Evolutionary conservation across 1,140 invertebrate genomes (phyloP), one percentile per base, ranked within the genome.

Genomic region (Homalodisca vitripennis): DNA sequence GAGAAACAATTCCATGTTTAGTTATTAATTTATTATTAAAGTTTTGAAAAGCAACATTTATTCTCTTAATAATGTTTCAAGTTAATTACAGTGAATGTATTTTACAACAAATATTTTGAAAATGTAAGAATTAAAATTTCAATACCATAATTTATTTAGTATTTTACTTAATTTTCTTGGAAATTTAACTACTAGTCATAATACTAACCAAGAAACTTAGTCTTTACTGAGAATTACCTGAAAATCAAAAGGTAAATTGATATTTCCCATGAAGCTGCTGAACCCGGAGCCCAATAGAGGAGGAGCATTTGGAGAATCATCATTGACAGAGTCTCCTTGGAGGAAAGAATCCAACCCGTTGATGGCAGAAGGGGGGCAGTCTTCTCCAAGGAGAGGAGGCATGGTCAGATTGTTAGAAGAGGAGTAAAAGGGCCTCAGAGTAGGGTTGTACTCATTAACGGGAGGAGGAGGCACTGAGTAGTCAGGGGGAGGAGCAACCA

Each of bases 191-290:
- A n/a, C n/a, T n/a, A n/a, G n/a, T n/a, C n/a, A n/a, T n/a, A n/a
- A n/a, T n/a, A n/a, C n/a, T n/a, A n/a, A n/a, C n/a, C n/a, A n/a
- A n/a, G n/a, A n/a, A n/a, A n/a, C n/a, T n/a, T n/a, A n/a, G n/a
- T n/a, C n/a, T n/a, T n/a, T n/a, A n/a, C n/a, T n/a, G n/a, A n/a
- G n/a, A n/a, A n/a, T n/a, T 74, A 81, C 80, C 69, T 77, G 74
- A 41, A 82, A 72, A 73, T 79, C 78, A 73, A 82, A 82, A 0
- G 75, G 74, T 48, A 81, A 72, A 71, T 75, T 77, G 48, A 75
- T 71, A 51, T 66, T 71, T 20, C 80, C 80, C 31, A 82, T 77
- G 71, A 82, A 82, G 74, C 79, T 69, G 75, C 79, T 64, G 22
- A 64, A 69, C 14, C 41, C 60, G 22, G 80, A 80, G 67, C 79